Percentiles rank a stretch among this genome's conserved stretches.
Evolutionary conservation across 2,888 invertebrate genomes (phyloP).

Genomic region (Hypena proboscidalis): DNA sequence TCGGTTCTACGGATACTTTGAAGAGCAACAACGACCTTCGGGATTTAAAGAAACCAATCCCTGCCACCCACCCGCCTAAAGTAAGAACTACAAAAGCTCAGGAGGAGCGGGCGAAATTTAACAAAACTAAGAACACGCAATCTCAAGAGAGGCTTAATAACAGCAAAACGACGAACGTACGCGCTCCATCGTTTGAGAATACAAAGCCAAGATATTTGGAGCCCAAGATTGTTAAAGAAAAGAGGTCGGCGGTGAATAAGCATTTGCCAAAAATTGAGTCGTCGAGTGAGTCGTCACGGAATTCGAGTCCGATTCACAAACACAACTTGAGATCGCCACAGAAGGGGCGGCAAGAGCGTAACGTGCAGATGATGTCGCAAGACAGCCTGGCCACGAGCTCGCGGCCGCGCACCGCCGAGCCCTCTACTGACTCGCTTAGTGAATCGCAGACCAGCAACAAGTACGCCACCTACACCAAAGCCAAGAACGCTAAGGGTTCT

Average conservation of each 20-base stretch:
- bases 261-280: slow-evolving; percentile 79
- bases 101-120: slow-evolving; percentile 72
- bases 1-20: slow-evolving; percentile 40
- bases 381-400: slow-evolving; percentile 79
- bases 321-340: slow-evolving; percentile 60
- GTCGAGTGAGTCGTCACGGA: slow-evolving; percentile 88
- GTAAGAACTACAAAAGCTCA: slow-evolving; percentile 76
- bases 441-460: slow-evolving; percentile 70
- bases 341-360: slow-evolving; percentile 55
- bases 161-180: slow-evolving; percentile 27
- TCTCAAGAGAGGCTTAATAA: slow-evolving; percentile 52
- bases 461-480: slow-evolving; percentile 74
- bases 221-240: slow-evolving; percentile 66
- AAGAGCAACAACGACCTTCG: slow-evolving; percentile 46
- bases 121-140: slow-evolving; percentile 60
- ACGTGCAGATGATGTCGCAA: slow-evolving; percentile 71
- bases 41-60: slow-evolving; percentile 43
- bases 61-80: slow-evolving; percentile 48
- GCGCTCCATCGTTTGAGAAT: slow-evolving; percentile 50
- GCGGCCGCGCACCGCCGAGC: slow-evolving; percentile 74
- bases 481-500: slow-evolving; percentile 59
- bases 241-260: slow-evolving; percentile 61
- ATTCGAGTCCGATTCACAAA: slow-evolving; percentile 87
- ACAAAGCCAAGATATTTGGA: slow-evolving; percentile 87
- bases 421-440: slow-evolving; percentile 76